These are phyloP conservation scores for Mugil cephalus DNA, from an alignment of 2,113 vertebrate species.

Conservation along the genomic window DNA sequence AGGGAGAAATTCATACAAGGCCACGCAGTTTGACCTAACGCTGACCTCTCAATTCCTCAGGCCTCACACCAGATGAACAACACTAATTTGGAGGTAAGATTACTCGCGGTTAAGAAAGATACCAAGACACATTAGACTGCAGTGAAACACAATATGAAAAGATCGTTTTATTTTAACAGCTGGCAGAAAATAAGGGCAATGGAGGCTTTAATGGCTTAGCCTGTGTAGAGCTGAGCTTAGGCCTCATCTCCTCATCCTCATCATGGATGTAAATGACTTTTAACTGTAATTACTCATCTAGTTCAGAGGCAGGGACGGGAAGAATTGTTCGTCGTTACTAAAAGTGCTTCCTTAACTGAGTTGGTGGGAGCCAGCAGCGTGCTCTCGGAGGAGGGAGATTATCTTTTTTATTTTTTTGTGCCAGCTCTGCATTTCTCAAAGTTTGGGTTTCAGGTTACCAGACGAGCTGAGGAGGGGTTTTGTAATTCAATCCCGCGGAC, in stretches of 20 bases:
- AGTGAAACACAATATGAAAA: conserved; percentile 74
- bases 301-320: conserved; percentile 54
- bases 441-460: conserved; percentile 73
- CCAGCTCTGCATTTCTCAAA: conserved; percentile 73
- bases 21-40: conserved; percentile 51
- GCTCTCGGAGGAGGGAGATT: conserved; percentile 56
- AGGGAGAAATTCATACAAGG: conserved; percentile 56
- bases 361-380: conserved; percentile 52
- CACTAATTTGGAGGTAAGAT: conserved; percentile 66
- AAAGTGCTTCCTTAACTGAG: conserved; percentile 48
- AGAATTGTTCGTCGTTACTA: conserved; percentile 9
- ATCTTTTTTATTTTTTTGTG: conserved; percentile 77
- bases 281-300: conserved; percentile 67
- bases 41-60: conserved; percentile 62
- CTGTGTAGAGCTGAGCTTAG: conserved; percentile 69
- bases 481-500: conserved; percentile 65
- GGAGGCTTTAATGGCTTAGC: conserved; percentile 70
- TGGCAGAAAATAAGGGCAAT: conserved; percentile 73
- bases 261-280: conserved; percentile 69
- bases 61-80: conserved; percentile 64
- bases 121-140: conserved; percentile 60
- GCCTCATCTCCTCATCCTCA: conserved; percentile 57
- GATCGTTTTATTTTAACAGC: conserved; percentile 75
- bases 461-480: conserved; percentile 74
- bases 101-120: conserved; percentile 65